These are phyloP conservation scores for Aurelia sp. DNA, from an alignment of 30 jellyfish, hydroid and myxozoan species.

Conservation along the genomic window DNA sequence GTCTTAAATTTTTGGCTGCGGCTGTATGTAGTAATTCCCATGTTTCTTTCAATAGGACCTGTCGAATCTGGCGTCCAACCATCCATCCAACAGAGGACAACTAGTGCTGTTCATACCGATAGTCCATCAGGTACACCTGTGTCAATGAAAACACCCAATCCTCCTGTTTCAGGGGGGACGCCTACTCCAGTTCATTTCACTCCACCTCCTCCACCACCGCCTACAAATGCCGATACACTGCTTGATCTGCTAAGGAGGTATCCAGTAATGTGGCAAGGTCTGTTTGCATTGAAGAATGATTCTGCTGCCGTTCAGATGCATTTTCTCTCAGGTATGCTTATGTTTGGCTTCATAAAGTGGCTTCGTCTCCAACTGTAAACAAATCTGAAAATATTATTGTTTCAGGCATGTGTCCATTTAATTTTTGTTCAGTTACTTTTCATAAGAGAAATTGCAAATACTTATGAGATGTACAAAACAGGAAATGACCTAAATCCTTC, in stretches of 20 bases:
- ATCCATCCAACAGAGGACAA: conserved; percentile 43
- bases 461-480: too few relatives aligned
- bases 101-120: conserved; percentile 35
- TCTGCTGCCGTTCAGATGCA: conserved; percentile 99
- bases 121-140: conserved; percentile 80
- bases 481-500: too few relatives aligned
- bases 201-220: conserved; percentile 93
- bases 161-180: conserved; percentile 81
- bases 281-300: conserved; percentile 93
- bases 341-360: background rate
- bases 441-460: too few relatives aligned
- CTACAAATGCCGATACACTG: conserved; percentile 88
- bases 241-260: conserved; percentile 90
- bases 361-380: too few relatives aligned
- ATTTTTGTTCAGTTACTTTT: too few relatives aligned
- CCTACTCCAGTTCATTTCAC: conserved; percentile 75
- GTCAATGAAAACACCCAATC: conserved; percentile 66
- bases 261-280: conserved; percentile 99
- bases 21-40: background rate
- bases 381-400: too few relatives aligned
- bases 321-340: conserved; percentile 86
- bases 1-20: too few relatives aligned
- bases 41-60: background rate
- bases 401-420: too few relatives aligned
- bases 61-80: conserved; percentile 39